Conservation (phyloP, 1,140 invertebrate genomes). For the Pseudomyrmex concolor region DNA sequence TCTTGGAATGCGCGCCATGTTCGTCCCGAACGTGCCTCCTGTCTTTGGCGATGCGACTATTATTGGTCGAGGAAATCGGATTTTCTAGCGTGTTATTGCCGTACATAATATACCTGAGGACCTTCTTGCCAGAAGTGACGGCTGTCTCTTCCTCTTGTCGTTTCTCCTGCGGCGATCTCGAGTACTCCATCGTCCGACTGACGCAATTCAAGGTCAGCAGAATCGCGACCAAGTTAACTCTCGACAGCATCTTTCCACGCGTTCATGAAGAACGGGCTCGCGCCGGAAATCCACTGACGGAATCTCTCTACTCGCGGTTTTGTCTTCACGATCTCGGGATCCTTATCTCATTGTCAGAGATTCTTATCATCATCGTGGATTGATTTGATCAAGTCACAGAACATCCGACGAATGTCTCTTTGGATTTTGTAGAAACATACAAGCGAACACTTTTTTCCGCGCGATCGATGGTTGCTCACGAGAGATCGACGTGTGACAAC, state of each 20-base stretch:
- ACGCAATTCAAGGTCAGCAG: slow-evolving; percentile 70
- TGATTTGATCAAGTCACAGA: background rate
- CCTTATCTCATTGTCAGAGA: slow-evolving; percentile 54
- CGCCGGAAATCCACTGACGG: slow-evolving; percentile 10
- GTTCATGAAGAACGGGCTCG: slow-evolving; percentile 50
- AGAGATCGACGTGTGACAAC: background rate
- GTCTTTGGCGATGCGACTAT: background rate
- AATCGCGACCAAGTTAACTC: slow-evolving; percentile 78
- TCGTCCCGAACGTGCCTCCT: slow-evolving; percentile 8
- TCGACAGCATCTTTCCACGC: slow-evolving; percentile 73
- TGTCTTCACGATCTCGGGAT: slow-evolving; percentile 8
- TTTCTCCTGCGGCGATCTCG: background rate
- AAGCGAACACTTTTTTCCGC: background rate
- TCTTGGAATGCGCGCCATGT: slow-evolving; percentile 38
- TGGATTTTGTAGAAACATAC: slow-evolving; percentile 22
- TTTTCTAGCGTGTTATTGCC: slow-evolving; percentile 46
- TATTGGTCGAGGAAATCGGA: background rate
- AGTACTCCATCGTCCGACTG: slow-evolving; percentile 57
- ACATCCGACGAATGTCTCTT: background rate
- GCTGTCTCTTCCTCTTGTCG: slow-evolving; percentile 15
- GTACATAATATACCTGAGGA: slow-evolving; percentile 31
- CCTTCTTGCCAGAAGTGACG: slow-evolving; percentile 2
- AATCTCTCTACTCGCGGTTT: slow-evolving; percentile 1
- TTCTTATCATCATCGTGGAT: background rate
- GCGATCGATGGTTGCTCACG: background rate